Conservation (phyloP, 2,888 invertebrate species). For the Sphaerophoria taeniata region DNA sequence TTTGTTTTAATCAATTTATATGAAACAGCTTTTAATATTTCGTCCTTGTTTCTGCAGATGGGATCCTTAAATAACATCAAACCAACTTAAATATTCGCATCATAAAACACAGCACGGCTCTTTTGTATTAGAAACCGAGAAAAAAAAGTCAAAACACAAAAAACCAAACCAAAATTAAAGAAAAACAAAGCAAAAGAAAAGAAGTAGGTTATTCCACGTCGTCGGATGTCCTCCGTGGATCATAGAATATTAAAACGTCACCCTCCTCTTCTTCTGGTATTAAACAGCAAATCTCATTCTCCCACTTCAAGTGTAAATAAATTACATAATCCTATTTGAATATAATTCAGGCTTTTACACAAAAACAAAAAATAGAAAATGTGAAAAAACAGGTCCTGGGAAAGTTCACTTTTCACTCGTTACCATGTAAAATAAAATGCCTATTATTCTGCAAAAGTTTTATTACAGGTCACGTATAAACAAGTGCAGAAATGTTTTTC, state of each 20-base stretch:
- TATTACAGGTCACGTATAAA: conserved; percentile 72
- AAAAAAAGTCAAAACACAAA: conserved; percentile 5
- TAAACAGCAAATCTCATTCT: conserved; percentile 33
- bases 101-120: conserved; percentile 8
- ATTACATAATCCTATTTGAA: conserved; percentile 70
- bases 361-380: conserved; percentile 22
- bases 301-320: conserved; percentile 54
- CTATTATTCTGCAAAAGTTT: conserved; percentile 63
- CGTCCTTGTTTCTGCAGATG: conserved; percentile 13
- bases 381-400: conserved; percentile 28
- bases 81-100: conserved; percentile 32
- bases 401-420: conserved; percentile 60
- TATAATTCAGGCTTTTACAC: conserved; percentile 48
- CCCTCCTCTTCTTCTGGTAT: conserved; percentile 5
- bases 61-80: conserved; percentile 52
- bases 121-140: background rate
- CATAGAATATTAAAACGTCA: conserved; percentile 20
- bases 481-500: conserved; percentile 64
- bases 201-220: conserved; percentile 27
- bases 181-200: background rate
- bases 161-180: background rate
- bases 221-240: conserved; percentile 18
- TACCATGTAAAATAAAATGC: conserved; percentile 62
- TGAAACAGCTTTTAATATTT: conserved; percentile 52
- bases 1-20: conserved; percentile 45